Base-by-base conservation (phyloP, 2,888 invertebrate genomes). In the Arctia plantaginis region DNA sequence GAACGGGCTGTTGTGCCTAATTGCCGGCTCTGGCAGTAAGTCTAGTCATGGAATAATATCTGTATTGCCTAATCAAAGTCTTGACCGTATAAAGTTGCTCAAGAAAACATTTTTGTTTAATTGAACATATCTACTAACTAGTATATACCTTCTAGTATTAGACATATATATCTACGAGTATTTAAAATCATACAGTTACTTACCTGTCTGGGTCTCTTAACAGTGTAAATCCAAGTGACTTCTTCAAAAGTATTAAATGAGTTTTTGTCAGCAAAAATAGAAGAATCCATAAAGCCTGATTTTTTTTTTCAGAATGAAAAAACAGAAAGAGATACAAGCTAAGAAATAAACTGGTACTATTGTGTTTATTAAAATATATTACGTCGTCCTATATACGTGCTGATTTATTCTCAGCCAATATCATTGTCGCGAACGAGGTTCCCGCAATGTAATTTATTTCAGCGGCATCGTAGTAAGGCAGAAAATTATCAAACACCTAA, bases 401-500 rank as follows among this genome's bases (percentile, higher is more conserved):
- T 75, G 69, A 66, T 75, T 75, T 66, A 72, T 75, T 72, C 69
- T 72, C 35, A 65, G 66, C 33, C 69, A 73, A 73, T 71, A 73
- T 75, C 75, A 72, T 41, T 55, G 27, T 72, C 47, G 7, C 67
- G 62, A 55, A 66, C 44, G 62, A 73, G 67, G 64, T 71, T 44
- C 23, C 71, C 76, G 59, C 71, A 73, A 33, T 68, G 47, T 70
- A 77, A 77, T 71, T 69, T 80, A 76, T 74, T 71, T 70, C 51
- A 73, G 67, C 30, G 68, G 23, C n/a, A 71, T 47, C 68, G 71
- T 64, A 67, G 67, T 69, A 71, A 74, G 66, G 69, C 62, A 44
- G 73, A 75, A 81, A 82, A 79, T 74, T 76, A 78, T 77, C 66
- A 77, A 79, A 79, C 76, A 80, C 80, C 74, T 69, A 79, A 83